A percentile compares a stretch with the other conserved stretches of the same genome.
Conservation (phyloP, 2,888 invertebrate species). For the Carpatolechia fugitivella region DNA sequence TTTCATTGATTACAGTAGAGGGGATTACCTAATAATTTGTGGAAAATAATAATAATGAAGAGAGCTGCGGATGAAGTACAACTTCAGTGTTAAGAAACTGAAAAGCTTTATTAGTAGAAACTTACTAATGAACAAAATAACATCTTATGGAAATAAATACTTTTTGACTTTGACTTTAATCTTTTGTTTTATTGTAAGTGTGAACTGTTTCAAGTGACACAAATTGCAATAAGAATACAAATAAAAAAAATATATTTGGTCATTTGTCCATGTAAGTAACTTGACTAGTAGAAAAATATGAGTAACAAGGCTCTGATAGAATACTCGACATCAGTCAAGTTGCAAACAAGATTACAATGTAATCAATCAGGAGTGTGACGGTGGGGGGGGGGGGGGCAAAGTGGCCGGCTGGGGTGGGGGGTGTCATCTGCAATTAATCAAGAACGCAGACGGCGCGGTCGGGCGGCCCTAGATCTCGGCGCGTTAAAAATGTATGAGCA, state of each 20-base stretch:
- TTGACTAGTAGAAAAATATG: conserved; percentile 33
- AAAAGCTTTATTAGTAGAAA: too few species aligned
- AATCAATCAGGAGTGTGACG: conserved; percentile 59
- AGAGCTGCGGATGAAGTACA: too few species aligned
- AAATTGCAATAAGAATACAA: too few species aligned
- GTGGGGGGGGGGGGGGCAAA: conserved; percentile 21
- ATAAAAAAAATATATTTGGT: not conserved
- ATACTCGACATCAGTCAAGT: conserved; percentile 65
- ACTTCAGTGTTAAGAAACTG: too few species aligned
- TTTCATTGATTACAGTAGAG: too few species aligned
- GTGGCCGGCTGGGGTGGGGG: conserved; percentile 22
- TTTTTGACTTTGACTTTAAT: too few species aligned
- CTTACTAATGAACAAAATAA: too few species aligned
- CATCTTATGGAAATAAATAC: too few species aligned
- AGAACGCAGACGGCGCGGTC: conserved; percentile 39
- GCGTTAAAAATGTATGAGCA: conserved; percentile 38
- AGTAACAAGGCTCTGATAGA: conserved; percentile 50
- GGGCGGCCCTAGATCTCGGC: conserved; percentile 27
- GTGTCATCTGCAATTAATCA: conserved; percentile 66
- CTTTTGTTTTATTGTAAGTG: too few species aligned
- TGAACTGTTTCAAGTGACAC: too few species aligned
- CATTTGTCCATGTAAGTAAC: conserved; percentile 33
- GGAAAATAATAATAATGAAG: too few species aligned
- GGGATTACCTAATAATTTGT: too few species aligned
- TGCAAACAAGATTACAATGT: conserved; percentile 74